phyloP scores from a whole-genome alignment of 1,140 invertebrate genomes.

The Drosophila hydei region DNA sequence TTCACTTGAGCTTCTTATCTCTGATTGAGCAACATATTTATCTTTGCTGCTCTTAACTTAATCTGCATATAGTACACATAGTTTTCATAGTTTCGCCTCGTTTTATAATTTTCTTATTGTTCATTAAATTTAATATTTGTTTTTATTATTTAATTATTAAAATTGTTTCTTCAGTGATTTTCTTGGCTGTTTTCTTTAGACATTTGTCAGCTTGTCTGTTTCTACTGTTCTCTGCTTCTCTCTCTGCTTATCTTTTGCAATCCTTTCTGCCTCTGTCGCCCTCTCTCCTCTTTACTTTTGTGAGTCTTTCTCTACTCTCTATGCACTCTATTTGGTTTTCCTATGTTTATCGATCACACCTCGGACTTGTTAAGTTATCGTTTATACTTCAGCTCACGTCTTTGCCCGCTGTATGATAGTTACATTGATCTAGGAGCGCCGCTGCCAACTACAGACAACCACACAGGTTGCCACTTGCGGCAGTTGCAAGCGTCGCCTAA shows the following conservation, averaged over 20 bases:
- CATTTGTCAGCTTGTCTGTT: background rate
- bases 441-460: slow-evolving; percentile 3
- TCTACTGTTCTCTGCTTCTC: background rate
- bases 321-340: too few species aligned
- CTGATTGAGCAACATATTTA: background rate
- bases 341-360: slow-evolving; percentile 32
- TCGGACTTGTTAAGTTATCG: slow-evolving; percentile 21
- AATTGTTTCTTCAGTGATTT: too few species aligned
- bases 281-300: background rate
- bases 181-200: too few species aligned
- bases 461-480: slow-evolving; percentile 31
- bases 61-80: background rate
- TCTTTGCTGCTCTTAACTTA: background rate
- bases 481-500: slow-evolving; percentile 34
- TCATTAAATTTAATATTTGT: too few species aligned
- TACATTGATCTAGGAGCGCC: slow-evolving; percentile 7
- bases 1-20: background rate
- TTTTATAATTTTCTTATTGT: too few species aligned
- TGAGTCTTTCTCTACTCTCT: background rate
- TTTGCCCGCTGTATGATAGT: background rate
- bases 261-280: background rate
- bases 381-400: slow-evolving; percentile 3
- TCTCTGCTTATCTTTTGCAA: background rate
- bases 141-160: too few species aligned
- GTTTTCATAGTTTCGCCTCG: too few species aligned